Percentiles rank a stretch among this genome's conserved stretches.
Evolutionary conservation across 2,797 vertebrate genomes (phyloP).

Genomic region (Sebastes minor): DNA sequence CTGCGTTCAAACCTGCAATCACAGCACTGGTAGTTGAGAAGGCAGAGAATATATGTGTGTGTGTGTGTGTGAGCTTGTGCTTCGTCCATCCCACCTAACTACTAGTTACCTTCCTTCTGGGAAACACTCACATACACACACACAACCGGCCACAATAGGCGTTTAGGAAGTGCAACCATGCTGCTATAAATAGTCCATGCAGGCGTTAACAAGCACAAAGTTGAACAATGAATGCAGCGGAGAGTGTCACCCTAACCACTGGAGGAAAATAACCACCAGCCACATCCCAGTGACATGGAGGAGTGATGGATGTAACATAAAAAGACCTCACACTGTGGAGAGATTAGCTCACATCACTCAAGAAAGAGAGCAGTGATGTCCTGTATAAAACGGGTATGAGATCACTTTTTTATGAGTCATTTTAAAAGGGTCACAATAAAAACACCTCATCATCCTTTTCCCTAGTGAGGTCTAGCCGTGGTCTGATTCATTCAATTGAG

Average conservation of each 20-base stretch:
- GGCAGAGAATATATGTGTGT: background rate
- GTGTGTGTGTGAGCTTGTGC: background rate
- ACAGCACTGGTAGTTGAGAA: conserved; percentile 35
- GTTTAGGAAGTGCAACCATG: background rate
- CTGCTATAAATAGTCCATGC: background rate
- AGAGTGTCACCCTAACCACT: background rate
- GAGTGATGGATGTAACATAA: too few species aligned
- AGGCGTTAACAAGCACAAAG: background rate
- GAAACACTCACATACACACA: background rate
- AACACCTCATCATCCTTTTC: background rate
- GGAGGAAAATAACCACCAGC: background rate
- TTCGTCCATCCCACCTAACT: conserved; percentile 15
- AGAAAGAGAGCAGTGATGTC: background rate
- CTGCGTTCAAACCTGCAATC: conserved; percentile 58
- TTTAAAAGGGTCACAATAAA: background rate
- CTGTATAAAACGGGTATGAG: background rate
- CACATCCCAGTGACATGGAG: background rate
- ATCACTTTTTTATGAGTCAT: background rate
- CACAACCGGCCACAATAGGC: background rate
- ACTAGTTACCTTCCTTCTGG: conserved; percentile 8
- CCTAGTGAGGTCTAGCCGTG: background rate
- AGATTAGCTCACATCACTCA: background rate
- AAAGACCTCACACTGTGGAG: background rate
- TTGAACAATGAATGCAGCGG: background rate
- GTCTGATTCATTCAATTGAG: background rate